Percentiles rank a stretch among this genome's conserved stretches.
Conservation (phyloP, 2,888 invertebrate species). For the Cheilosia urbana region DNA sequence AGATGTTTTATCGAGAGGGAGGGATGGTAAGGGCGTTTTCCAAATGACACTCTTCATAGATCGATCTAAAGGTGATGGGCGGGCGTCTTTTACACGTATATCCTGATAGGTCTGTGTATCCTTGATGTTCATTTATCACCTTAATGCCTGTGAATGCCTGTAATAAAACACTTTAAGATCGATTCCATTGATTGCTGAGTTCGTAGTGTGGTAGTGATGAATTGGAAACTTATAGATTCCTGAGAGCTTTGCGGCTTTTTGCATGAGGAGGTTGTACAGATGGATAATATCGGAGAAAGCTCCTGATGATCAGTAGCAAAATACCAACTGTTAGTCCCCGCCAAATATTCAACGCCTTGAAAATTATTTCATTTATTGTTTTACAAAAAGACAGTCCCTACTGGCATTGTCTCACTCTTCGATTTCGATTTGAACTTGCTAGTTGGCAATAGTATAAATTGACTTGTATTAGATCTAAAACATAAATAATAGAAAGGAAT, state of each 20-base stretch:
- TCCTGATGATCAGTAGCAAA: too few species aligned
- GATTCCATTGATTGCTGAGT: slow-evolving; percentile 52
- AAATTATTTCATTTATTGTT: too few species aligned
- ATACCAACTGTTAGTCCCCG: too few species aligned
- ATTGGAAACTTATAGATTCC: slow-evolving; percentile 36
- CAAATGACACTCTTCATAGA: slow-evolving; percentile 13
- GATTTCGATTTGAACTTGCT: too few species aligned
- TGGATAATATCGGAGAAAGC: too few species aligned
- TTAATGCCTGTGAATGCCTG: slow-evolving; percentile 44
- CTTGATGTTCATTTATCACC: slow-evolving; percentile 61
- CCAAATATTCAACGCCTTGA: too few species aligned
- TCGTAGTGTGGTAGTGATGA: slow-evolving; percentile 44
- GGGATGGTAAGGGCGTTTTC: neutral
- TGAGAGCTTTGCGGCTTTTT: neutral
- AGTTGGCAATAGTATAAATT: too few species aligned
- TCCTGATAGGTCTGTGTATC: slow-evolving; percentile 53
- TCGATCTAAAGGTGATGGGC: neutral
- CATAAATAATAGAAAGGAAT: too few species aligned
- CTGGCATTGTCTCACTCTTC: too few species aligned
- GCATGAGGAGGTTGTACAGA: neutral
- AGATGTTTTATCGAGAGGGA: slow-evolving; percentile 50
- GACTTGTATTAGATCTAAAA: too few species aligned
- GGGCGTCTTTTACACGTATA: slow-evolving; percentile 7
- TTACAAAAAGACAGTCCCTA: too few species aligned
- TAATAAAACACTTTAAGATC: slow-evolving; percentile 59